phyloP scores from a whole-genome alignment of 1,140 invertebrate species.

The Mactra quadrangularis region DNA sequence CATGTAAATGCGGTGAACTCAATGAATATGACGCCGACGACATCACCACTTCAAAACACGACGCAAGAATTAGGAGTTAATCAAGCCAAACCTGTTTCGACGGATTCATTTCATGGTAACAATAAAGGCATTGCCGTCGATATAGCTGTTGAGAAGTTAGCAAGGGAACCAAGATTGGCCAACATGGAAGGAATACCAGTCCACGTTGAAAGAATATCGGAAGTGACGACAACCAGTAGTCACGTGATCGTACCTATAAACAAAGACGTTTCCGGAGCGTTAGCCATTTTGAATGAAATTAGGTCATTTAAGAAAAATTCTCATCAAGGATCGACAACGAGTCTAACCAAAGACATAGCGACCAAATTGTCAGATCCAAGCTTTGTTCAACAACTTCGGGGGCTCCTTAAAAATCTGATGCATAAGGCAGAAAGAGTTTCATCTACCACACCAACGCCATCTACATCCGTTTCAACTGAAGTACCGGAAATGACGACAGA shows the following conservation, averaged over 20 bases:
- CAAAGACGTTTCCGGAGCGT: not conserved
- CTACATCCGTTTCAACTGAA: not conserved
- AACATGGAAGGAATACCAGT: constrained; percentile 15
- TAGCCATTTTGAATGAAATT: not conserved
- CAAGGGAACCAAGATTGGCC: not conserved
- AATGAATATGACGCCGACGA: no score
- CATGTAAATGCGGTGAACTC: no score
- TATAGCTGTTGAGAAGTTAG: not conserved
- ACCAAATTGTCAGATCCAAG: constrained; percentile 11
- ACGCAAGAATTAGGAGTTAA: no score
- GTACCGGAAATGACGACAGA: not conserved
- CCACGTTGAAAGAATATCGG: not conserved
- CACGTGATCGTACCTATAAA: not conserved
- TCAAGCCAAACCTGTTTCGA: not conserved
- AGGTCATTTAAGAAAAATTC: not conserved
- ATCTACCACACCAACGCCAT: not conserved
- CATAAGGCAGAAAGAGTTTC: not conserved
- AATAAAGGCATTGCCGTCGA: not conserved
- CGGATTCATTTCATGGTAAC: not conserved
- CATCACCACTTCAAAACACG: no score
- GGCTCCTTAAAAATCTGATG: not conserved
- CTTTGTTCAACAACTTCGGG: not conserved
- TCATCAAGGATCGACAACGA: no score
- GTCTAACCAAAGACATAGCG: not conserved
- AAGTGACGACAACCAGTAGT: not conserved